phyloP scores from a whole-genome alignment of 2,113 vertebrate species.

The Isichthys henryi region DNA sequence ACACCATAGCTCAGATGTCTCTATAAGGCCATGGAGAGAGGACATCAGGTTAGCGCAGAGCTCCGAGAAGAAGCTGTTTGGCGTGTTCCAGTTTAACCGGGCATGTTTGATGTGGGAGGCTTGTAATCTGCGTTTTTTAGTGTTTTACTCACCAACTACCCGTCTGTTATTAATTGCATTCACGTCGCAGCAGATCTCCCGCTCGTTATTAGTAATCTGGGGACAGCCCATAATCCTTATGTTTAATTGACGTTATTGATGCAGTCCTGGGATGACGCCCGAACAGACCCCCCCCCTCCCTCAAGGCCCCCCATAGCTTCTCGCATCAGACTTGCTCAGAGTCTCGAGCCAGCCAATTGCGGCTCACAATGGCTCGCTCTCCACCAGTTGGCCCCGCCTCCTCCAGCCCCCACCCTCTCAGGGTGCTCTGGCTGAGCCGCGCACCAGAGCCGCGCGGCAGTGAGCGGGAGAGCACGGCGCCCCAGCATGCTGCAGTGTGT shows the following conservation, averaged over 20 bases:
- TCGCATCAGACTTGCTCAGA: slow-evolving; percentile 76
- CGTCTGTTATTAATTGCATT: slow-evolving; percentile 62
- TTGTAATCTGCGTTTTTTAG: not conserved
- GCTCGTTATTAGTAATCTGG: slow-evolving; percentile 34
- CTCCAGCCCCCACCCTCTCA: slow-evolving; percentile 35
- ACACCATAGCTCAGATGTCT: not conserved
- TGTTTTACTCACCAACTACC: not conserved
- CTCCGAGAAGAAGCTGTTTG: not conserved
- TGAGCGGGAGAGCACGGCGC: slow-evolving; percentile 17
- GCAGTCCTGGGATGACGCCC: slow-evolving; percentile 44
- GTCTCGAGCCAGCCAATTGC: slow-evolving; percentile 65
- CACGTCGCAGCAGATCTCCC: slow-evolving; percentile 37
- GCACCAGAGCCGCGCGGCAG: slow-evolving; percentile 15
- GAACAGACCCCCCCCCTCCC: slow-evolving; percentile 67
- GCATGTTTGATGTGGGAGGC: not conserved
- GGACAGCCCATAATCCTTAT: slow-evolving; percentile 50
- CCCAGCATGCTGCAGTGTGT: slow-evolving; percentile 70
- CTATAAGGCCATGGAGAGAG: not conserved
- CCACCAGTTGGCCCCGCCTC: slow-evolving; percentile 53
- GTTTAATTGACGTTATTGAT: slow-evolving; percentile 73
- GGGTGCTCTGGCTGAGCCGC: slow-evolving; percentile 21
- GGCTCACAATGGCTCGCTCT: slow-evolving; percentile 59
- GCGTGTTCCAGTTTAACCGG: not conserved
- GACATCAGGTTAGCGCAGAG: not conserved
- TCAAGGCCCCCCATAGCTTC: slow-evolving; percentile 46